A percentile compares a stretch with the other conserved stretches of the same genome.
Evolutionary conservation across 2,113 vertebrate species (phyloP).

Genomic region (Australoheros scitulus): DNA sequence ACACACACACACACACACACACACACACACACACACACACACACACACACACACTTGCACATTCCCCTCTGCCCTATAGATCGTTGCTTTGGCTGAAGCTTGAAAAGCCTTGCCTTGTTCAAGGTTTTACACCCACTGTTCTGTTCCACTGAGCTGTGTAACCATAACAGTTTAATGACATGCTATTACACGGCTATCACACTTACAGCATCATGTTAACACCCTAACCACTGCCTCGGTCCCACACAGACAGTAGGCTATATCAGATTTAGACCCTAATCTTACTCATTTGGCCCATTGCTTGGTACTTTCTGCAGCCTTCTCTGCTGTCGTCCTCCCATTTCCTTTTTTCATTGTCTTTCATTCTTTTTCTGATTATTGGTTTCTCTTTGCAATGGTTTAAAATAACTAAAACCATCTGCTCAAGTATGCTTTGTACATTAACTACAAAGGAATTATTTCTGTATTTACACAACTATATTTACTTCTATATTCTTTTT

Average conservation of each 20-base stretch:
- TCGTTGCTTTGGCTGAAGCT: slow-evolving; percentile 49
- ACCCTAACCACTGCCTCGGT: slow-evolving; percentile 62
- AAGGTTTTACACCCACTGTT: slow-evolving; percentile 74
- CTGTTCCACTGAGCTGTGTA: slow-evolving; percentile 74
- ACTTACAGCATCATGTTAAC: slow-evolving; percentile 73
- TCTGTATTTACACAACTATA: background rate
- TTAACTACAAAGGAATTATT: no score
- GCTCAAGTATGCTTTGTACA: background rate
- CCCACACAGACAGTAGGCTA: slow-evolving; percentile 61
- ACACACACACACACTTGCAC: background rate
- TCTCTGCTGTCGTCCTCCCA: background rate
- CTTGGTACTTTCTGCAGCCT: slow-evolving; percentile 26
- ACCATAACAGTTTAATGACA: slow-evolving; percentile 80
- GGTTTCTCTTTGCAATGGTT: background rate
- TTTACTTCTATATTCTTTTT: background rate
- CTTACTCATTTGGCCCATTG: slow-evolving; percentile 40
- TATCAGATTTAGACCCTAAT: slow-evolving; percentile 51
- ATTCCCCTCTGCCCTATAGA: slow-evolving; percentile 53
- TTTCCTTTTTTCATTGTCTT: background rate
- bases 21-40: background rate
- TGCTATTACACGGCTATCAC: slow-evolving; percentile 76
- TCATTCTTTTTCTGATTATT: slow-evolving; percentile 3
- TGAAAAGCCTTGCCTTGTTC: slow-evolving; percentile 65
- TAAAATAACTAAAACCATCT: background rate
- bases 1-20: background rate